phyloP scores from a whole-genome alignment of 2,888 invertebrate species.

The Lacanobia oleracea region DNA sequence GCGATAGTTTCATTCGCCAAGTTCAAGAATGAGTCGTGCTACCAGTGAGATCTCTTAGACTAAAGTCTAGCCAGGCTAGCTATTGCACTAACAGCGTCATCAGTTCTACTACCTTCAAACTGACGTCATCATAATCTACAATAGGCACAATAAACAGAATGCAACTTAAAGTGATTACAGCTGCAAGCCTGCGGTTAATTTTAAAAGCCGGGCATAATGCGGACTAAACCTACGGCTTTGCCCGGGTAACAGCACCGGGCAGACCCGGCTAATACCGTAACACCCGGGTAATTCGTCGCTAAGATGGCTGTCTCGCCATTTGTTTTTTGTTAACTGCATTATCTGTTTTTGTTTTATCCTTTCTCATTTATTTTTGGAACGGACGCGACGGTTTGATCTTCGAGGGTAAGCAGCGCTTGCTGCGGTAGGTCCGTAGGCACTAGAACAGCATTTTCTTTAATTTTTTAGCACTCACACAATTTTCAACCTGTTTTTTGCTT shows the following conservation, averaged over 20 bases:
- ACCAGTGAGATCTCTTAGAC: too few relatives aligned
- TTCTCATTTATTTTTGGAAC: background rate
- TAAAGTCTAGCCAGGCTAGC: too few relatives aligned
- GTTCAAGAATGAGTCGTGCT: background rate
- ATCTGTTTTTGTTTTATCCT: background rate
- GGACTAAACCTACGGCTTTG: constrained; percentile 43
- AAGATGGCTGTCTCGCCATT: constrained; percentile 44
- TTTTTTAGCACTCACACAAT: too few relatives aligned
- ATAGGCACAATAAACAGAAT: background rate
- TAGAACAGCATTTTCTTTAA: too few relatives aligned
- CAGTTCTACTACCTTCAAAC: background rate
- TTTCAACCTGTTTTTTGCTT: too few relatives aligned
- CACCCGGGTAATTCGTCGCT: constrained; percentile 41
- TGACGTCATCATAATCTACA: too few relatives aligned
- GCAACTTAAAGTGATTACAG: constrained; percentile 30
- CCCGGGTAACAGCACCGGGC: constrained; percentile 6
- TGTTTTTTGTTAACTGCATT: constrained; percentile 10
- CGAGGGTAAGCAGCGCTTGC: too few relatives aligned
- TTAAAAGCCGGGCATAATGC: constrained; percentile 66
- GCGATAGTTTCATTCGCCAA: background rate
- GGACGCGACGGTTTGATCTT: too few relatives aligned
- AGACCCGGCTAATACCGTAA: constrained; percentile 28
- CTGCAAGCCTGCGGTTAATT: constrained; percentile 65
- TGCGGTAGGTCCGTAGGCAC: too few relatives aligned
- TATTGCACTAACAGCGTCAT: background rate